Conservation (phyloP, 2,888 invertebrate genomes). For the Cremastobaeus sp. region DNA sequence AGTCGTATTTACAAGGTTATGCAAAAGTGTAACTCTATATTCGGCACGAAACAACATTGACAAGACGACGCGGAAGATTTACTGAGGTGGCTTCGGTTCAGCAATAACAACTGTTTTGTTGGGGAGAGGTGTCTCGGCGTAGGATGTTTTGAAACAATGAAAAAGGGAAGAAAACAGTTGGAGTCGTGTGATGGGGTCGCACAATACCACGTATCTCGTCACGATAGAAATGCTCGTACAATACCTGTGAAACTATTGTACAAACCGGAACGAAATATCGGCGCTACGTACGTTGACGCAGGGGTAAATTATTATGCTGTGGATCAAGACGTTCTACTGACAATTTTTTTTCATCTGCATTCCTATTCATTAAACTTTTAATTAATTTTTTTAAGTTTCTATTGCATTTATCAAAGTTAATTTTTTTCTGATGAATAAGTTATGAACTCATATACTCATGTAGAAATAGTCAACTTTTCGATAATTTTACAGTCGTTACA, state of each 20-base stretch:
- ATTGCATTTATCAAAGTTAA: not conserved
- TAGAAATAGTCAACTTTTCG: too few relatives aligned
- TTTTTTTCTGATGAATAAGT: too few relatives aligned
- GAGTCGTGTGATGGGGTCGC: slow-evolving; percentile 36
- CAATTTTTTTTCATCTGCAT: slow-evolving; percentile 15
- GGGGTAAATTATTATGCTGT: slow-evolving; percentile 17
- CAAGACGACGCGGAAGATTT: slow-evolving; percentile 51
- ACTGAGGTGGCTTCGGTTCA: slow-evolving; percentile 63
- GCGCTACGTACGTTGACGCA: slow-evolving; percentile 6
- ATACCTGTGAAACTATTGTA: slow-evolving; percentile 35
- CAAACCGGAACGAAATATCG: slow-evolving; percentile 26
- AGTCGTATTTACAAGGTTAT: slow-evolving; percentile 43
- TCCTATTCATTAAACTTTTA: too few relatives aligned
- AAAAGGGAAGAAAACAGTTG: slow-evolving; percentile 34
- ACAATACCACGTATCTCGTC: slow-evolving; percentile 46
- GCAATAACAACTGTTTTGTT: slow-evolving; percentile 67
- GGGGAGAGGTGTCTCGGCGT: slow-evolving; percentile 59
- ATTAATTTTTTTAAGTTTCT: not conserved
- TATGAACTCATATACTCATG: too few relatives aligned
- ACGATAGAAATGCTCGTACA: slow-evolving; percentile 45
- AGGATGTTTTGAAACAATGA: slow-evolving; percentile 56
- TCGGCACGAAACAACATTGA: slow-evolving; percentile 39
- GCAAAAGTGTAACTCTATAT: slow-evolving; percentile 48
- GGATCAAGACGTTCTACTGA: slow-evolving; percentile 8
- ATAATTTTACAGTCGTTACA: too few relatives aligned